phyloP scores from a whole-genome alignment of 2,797 vertebrate species.

The Sylvia borin region DNA sequence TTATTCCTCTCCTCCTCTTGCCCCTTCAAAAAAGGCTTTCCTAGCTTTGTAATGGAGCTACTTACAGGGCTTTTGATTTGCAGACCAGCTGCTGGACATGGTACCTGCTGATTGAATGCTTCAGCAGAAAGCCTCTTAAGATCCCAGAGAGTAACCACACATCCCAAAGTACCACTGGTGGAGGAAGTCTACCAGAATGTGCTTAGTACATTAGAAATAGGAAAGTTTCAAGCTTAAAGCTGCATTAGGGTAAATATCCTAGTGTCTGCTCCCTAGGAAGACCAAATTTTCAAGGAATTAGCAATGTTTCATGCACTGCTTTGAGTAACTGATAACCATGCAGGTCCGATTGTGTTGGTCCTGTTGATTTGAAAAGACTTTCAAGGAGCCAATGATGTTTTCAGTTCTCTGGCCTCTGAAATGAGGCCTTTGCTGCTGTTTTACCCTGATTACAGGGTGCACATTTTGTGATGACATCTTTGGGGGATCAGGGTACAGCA shows the following conservation, averaged over 20 bases:
- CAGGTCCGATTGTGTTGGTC: not conserved
- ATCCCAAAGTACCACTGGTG: constrained; percentile 32
- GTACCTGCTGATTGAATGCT: constrained; percentile 29
- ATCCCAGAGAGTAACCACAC: constrained; percentile 47
- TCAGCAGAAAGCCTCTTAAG: constrained; percentile 31
- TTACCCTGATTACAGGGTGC: not conserved
- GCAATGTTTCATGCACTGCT: not conserved
- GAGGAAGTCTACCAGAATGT: constrained; percentile 21
- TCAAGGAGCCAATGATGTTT: not conserved
- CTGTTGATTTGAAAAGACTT: not conserved
- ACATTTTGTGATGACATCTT: not conserved
- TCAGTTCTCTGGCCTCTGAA: not conserved
- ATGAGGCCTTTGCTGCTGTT: not conserved
- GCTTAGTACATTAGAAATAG: constrained; percentile 43
- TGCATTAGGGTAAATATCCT: not conserved
- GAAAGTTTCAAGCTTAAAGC: constrained; percentile 2
- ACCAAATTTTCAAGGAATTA: not conserved
- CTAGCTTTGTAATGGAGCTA: not conserved
- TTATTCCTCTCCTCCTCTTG: not conserved
- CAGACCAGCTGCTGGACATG: not conserved
- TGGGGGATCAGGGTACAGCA: not conserved
- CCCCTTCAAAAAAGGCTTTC: not conserved
- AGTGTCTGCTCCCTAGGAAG: not conserved
- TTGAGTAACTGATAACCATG: not conserved
- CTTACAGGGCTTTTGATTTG: constrained; percentile 6